Evolutionary conservation across 1,140 invertebrate species (phyloP).

Genomic region (Heliconius hewitsoni): DNA sequence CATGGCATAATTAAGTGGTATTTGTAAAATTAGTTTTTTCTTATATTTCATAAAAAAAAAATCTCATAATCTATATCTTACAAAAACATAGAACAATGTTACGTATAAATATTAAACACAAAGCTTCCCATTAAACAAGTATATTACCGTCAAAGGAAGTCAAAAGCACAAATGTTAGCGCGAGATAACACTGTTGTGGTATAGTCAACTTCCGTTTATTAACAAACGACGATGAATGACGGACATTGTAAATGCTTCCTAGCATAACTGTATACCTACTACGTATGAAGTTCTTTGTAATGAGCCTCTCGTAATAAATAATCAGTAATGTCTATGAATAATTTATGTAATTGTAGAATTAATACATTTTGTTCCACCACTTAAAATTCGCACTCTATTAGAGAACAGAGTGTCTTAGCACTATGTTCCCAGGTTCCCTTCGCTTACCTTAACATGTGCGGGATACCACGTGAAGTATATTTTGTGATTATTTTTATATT

Average conservation of each 20-base stretch:
- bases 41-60: background rate
- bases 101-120: background rate
- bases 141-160: constrained; percentile 49
- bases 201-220: constrained; percentile 72
- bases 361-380: no score
- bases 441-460: no score
- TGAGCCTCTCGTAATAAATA: background rate
- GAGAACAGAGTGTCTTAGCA: no score
- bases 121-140: constrained; percentile 2
- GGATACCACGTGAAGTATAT: no score
- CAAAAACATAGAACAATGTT: background rate
- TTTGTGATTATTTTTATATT: no score
- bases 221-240: constrained; percentile 54
- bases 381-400: no score
- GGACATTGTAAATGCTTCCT: constrained; percentile 44
- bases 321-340: background rate
- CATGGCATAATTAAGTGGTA: background rate
- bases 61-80: background rate
- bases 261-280: background rate
- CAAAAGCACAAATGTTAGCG: constrained; percentile 56
- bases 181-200: constrained; percentile 53
- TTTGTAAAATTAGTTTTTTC: background rate
- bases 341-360: no score
- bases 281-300: background rate
- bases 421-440: no score